Evolutionary conservation across 2,113 vertebrate species (phyloP).

Genomic region (Hippocampus mohnikei): DNA sequence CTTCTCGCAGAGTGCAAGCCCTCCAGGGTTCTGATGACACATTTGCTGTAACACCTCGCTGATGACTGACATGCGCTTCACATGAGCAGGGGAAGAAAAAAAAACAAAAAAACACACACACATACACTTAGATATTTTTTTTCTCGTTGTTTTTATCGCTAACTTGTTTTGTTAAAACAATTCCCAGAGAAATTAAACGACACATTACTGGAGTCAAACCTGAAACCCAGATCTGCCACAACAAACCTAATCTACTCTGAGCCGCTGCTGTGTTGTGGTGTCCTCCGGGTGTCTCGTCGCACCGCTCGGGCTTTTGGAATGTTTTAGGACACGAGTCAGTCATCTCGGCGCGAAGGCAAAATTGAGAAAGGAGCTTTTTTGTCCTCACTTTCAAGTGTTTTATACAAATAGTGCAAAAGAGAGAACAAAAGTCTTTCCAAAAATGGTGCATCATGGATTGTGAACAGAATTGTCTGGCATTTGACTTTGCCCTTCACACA

Average conservation of each 20-base stretch:
- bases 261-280: constrained; percentile 54
- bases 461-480: neutral
- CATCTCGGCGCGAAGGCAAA: constrained; percentile 27
- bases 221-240: constrained; percentile 70
- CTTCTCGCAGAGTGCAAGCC: constrained; percentile 73
- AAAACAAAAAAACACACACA: constrained; percentile 15
- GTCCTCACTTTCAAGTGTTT: constrained; percentile 15
- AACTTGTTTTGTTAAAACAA: constrained; percentile 82
- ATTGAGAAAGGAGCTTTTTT: constrained; percentile 42
- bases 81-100: constrained; percentile 41
- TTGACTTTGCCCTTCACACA: neutral
- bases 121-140: constrained; percentile 48
- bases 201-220: constrained; percentile 67
- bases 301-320: constrained; percentile 61
- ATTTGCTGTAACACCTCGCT: constrained; percentile 73
- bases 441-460: neutral
- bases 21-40: constrained; percentile 79
- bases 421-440: constrained; percentile 12
- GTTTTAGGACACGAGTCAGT: constrained; percentile 61
- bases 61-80: constrained; percentile 75
- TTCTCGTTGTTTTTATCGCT: constrained; percentile 69
- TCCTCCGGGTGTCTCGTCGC: constrained; percentile 53
- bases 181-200: constrained; percentile 77
- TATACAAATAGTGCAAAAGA: constrained; percentile 14
- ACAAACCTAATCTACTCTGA: constrained; percentile 68